A percentile compares a stretch with the other conserved stretches of the same genome.
phyloP scores from a whole-genome alignment of 2,888 invertebrate species.

The Sarcophaga rosellei region DNA sequence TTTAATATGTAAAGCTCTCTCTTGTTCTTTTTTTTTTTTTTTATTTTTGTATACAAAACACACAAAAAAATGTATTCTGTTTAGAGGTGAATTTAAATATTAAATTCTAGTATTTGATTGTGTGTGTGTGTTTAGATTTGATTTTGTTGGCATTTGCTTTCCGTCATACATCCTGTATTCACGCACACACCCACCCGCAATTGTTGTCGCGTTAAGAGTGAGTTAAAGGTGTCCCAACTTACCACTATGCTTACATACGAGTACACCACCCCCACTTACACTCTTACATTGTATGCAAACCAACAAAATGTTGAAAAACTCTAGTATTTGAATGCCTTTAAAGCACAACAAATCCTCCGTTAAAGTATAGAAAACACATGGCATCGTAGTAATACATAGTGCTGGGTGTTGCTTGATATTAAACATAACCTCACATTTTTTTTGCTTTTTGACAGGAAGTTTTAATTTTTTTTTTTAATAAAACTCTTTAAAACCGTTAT shows the following conservation, averaged over 20 bases:
- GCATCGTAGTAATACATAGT: background rate
- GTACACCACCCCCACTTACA: conserved; percentile 2
- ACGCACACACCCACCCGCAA: conserved; percentile 35
- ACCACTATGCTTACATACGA: background rate
- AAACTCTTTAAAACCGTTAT: background rate
- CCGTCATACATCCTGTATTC: conserved; percentile 64
- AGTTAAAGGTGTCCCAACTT: background rate
- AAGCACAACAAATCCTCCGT: conserved; percentile 26
- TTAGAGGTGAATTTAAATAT: conserved; percentile 39
- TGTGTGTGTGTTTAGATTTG: conserved; percentile 9
- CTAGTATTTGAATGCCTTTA: conserved; percentile 59
- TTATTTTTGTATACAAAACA: background rate
- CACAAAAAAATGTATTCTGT: background rate
- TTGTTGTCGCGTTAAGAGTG: background rate
- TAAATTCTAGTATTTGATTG: conserved; percentile 1
- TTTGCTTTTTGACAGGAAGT: conserved; percentile 20
- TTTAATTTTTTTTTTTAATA: conserved; percentile 21
- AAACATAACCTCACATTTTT: conserved; percentile 61
- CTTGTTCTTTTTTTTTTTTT: background rate
- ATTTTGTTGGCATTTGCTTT: conserved; percentile 66
- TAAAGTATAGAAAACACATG: background rate
- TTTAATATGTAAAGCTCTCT: background rate
- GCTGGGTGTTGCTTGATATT: conserved; percentile 32
- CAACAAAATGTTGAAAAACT: conserved; percentile 53
- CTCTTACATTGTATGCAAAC: background rate